Base-by-base conservation (phyloP, 2,888 invertebrate species). In the Emmelina monodactyla region DNA sequence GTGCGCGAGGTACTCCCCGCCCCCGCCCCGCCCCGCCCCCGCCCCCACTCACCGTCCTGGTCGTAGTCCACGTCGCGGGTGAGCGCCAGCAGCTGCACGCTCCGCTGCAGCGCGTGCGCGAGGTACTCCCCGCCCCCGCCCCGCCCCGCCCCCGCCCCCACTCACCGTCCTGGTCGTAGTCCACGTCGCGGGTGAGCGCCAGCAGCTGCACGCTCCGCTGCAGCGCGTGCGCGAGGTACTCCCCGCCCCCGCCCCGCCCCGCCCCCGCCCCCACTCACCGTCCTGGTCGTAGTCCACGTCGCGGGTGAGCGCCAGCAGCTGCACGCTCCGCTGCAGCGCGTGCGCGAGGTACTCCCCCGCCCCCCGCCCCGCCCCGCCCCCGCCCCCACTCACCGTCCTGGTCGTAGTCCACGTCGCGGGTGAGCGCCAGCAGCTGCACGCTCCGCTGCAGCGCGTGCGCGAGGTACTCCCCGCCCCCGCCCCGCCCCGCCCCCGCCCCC, bases 361-460 rank as follows among this genome's bases (percentile, higher is more conserved):
- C 19, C 5, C 5, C 5, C 9, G 19, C 5, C 19, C 32, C 14
- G n/a, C n/a, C 5, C 5, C 19, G 19, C 19, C 5, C 5, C 5
- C 9, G 19, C 5, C 19, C 32, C 14, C 36, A 32, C 19, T 35
- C 28, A 14, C 19, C 19, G 19, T 19, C 19, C 19, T 19, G 19
- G 19, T 19, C 19, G 19, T 19, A 19, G 19, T 19, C 19, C 19
- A 19, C 19, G 19, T 5, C 19, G 19, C 5, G 5, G 19, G 5
- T 19, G 19, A 5, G 5, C 5, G 19, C 19, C 19, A 6, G 19
- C 19, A 19, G 19, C 19, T 6, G 19, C 19, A 6, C 5, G 19
- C 19, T 6, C 5, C 19, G 19, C 19, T 9, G 19, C 19, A 19
- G 19, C 19, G 19, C 19, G 19, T 19, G 19, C 19, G 5, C 5